Base-by-base conservation (phyloP, 2,888 invertebrate species). In the Cephus sareptanus region DNA sequence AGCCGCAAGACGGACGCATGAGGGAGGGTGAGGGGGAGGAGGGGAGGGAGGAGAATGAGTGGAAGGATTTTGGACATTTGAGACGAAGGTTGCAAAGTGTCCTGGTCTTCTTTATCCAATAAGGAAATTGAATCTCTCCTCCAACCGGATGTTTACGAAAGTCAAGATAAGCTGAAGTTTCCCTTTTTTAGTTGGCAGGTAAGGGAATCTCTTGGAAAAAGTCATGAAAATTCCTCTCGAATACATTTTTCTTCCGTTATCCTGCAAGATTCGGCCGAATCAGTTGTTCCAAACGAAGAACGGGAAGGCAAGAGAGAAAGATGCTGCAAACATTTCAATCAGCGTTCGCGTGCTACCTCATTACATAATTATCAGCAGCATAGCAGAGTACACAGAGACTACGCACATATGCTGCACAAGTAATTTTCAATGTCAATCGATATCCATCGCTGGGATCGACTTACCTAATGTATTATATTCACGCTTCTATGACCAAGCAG, bases 401-500 rank as follows among this genome's bases (percentile, higher is more conserved):
- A 15, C 9, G 23, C 15, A 23, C 9, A 6, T 6, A 4, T 23
- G 56, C 56, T 56, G 15, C 23, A 56, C 56, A 0, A 23, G 56
- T 23, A 40, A 15, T 23, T 2, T 40, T 2, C 23, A 56, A 56
- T 23, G 2, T 56, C 0, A 15, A 23, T 56, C 9, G 9, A 23
- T 56, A 56, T 37, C 31, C 77, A 73, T 79, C 79, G 74, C 77
- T 77, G 77, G 31, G 70, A 69, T 31, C 33, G 9, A 31, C 31
- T 12, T 71, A 13, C 15, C 12, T 23, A 23, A 11, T 71, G 15
- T 12, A 70, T 33, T 77, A 40, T 81, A 81, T 83, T 76, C 76
- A 78, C 80, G 77, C 71, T 40, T 34, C 34, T 69, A 77, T 76
- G 81, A 79, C 77, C 77, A 79, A 81, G 79, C 81, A 78, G 73